Conservation (phyloP, 2,888 invertebrate species). For the Leistus spinibarbis region DNA sequence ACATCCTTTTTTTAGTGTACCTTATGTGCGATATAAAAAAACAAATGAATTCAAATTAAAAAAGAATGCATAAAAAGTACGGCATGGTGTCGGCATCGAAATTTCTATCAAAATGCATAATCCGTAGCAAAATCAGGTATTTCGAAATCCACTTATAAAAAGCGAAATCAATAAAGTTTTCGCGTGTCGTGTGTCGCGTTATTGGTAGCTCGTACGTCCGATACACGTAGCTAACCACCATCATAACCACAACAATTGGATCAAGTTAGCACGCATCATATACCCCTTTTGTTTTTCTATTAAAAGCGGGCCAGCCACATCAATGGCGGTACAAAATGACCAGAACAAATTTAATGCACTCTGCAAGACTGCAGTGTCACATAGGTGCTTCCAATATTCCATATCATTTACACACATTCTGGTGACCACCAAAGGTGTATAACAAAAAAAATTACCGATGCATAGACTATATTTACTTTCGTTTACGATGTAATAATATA, state of each 20-base stretch:
- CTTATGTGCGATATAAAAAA: too few species aligned
- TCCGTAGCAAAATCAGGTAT: slow-evolving; percentile 26
- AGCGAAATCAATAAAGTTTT: background rate
- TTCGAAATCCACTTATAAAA: slow-evolving; percentile 17
- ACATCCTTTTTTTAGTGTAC: too few species aligned
- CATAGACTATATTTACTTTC: too few species aligned
- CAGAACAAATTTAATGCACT: background rate
- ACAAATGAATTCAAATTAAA: too few species aligned
- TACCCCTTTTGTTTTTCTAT: background rate
- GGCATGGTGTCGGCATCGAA: background rate
- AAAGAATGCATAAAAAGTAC: background rate
- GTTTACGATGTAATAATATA: too few species aligned
- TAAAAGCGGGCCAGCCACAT: background rate
- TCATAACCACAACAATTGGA: background rate
- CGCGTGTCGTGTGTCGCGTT: background rate
- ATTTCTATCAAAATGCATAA: background rate
- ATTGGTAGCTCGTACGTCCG: background rate
- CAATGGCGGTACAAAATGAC: background rate
- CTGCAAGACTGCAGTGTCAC: background rate
- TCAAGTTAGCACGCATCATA: background rate
- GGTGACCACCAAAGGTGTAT: background rate
- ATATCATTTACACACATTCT: background rate
- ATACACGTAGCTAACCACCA: background rate
- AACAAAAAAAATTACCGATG: too few species aligned
- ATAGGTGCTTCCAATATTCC: background rate